phyloP scores from a whole-genome alignment of 2,797 vertebrate genomes.

The Cirrhinus molitorella region DNA sequence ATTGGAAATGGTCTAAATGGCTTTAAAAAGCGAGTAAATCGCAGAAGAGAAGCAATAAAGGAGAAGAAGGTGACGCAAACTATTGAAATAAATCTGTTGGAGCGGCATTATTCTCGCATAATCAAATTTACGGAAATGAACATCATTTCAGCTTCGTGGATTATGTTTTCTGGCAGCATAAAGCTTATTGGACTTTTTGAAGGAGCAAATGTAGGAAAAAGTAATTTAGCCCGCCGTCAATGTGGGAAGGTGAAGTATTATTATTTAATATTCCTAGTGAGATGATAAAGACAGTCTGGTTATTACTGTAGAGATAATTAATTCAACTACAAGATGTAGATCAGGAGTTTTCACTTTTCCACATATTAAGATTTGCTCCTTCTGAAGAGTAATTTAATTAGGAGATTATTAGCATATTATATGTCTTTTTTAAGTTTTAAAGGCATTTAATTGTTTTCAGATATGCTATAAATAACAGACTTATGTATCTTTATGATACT shows the following conservation, averaged over 20 bases:
- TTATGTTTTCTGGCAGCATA: conserved; percentile 29
- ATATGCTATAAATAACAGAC: neutral
- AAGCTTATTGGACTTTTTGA: conserved; percentile 39
- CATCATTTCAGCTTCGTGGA: conserved; percentile 19
- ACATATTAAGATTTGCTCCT: neutral
- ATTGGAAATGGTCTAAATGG: conserved; percentile 69
- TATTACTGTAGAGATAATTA: conserved; percentile 19
- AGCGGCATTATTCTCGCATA: conserved; percentile 26
- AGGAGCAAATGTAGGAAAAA: conserved; percentile 31
- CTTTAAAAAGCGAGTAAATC: conserved; percentile 60
- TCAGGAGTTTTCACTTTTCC: neutral
- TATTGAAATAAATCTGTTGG: conserved; percentile 42
- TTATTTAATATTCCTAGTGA: conserved; percentile 9
- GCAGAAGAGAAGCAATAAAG: conserved; percentile 40
- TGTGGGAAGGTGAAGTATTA: conserved; percentile 1
- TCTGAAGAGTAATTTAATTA: neutral
- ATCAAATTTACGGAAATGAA: conserved; percentile 33
- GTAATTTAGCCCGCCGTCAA: neutral
- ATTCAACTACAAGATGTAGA: conserved; percentile 10
- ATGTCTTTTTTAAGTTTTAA: neutral
- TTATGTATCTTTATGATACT: too few species aligned
- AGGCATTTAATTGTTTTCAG: neutral
- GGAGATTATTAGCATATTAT: neutral
- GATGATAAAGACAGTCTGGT: neutral
- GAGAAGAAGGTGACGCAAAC: conserved; percentile 27